Evolutionary conservation across 1,140 invertebrate genomes (phyloP).

Genomic region (Ceratina japonica): DNA sequence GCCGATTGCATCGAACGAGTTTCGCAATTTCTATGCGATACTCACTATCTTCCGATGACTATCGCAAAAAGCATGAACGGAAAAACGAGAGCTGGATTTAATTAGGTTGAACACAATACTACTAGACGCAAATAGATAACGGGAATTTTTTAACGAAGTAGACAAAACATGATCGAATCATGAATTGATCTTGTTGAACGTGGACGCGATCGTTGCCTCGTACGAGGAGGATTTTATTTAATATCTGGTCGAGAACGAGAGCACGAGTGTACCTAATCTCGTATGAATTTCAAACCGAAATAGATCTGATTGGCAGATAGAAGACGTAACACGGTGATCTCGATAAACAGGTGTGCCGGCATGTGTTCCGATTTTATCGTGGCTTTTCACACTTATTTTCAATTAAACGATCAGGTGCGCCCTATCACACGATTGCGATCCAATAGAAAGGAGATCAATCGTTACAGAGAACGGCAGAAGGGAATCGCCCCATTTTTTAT

Average conservation of each 20-base stretch:
- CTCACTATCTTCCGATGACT: too few species aligned
- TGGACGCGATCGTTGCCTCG: too few species aligned
- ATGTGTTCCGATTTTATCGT: conserved; percentile 19
- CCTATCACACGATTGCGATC: neutral
- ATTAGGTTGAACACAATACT: too few species aligned
- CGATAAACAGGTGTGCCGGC: conserved; percentile 35
- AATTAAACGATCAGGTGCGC: conserved; percentile 3
- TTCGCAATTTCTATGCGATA: too few species aligned
- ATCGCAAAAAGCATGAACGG: too few species aligned
- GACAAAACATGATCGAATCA: too few species aligned
- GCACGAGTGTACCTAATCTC: neutral
- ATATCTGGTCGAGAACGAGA: too few species aligned
- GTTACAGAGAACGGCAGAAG: neutral
- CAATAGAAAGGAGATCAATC: neutral
- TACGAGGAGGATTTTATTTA: too few species aligned
- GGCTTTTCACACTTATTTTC: neutral
- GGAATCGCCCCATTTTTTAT: neutral
- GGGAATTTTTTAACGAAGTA: too few species aligned
- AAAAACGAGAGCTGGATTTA: too few species aligned
- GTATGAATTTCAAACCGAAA: neutral
- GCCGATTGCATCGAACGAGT: neutral
- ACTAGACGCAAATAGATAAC: too few species aligned
- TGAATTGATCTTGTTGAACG: neutral
- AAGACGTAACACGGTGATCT: neutral
- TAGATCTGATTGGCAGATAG: neutral